Conservation (phyloP, 2,888 invertebrate genomes). For the Gastrophysa polygoni region DNA sequence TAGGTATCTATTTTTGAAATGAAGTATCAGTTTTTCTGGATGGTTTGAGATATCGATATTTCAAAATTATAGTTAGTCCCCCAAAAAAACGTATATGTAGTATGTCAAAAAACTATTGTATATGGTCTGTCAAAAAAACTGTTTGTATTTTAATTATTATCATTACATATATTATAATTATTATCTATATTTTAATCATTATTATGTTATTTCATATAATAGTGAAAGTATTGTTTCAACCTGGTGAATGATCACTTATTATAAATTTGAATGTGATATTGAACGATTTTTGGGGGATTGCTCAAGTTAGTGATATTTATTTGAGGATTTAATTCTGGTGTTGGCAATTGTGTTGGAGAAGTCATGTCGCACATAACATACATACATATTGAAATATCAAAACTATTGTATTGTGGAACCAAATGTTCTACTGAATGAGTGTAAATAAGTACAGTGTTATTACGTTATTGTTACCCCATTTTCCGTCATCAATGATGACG, state of each 20-base stretch:
- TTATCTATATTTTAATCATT: too few species aligned
- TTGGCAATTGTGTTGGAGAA: slow-evolving; percentile 20
- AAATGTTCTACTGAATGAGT: slow-evolving; percentile 26
- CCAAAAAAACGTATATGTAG: too few species aligned
- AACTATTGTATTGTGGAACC: slow-evolving; percentile 18
- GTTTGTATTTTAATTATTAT: too few species aligned
- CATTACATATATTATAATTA: too few species aligned
- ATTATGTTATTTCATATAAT: too few species aligned
- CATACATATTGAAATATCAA: slow-evolving; percentile 30
- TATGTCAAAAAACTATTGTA: too few species aligned
- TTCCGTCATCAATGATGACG: too few species aligned
- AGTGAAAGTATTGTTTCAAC: too few species aligned
- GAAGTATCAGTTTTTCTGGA: slow-evolving; percentile 52
- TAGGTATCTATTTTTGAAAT: slow-evolving; percentile 53
- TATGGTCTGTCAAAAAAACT: too few species aligned
- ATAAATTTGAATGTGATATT: not conserved
- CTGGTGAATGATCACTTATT: too few species aligned
- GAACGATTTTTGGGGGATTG: not conserved
- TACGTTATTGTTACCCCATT: slow-evolving; percentile 14
- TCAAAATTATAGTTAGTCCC: too few species aligned
- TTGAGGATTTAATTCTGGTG: slow-evolving; percentile 2
- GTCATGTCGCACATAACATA: slow-evolving; percentile 29
- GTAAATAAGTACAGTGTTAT: slow-evolving; percentile 37
- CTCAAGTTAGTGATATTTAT: slow-evolving; percentile 22
- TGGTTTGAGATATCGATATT: slow-evolving; percentile 4